Percentiles rank a stretch among this genome's conserved stretches.
phyloP scores from a whole-genome alignment of 2,888 invertebrate genomes.

The Hypena proboscidalis region DNA sequence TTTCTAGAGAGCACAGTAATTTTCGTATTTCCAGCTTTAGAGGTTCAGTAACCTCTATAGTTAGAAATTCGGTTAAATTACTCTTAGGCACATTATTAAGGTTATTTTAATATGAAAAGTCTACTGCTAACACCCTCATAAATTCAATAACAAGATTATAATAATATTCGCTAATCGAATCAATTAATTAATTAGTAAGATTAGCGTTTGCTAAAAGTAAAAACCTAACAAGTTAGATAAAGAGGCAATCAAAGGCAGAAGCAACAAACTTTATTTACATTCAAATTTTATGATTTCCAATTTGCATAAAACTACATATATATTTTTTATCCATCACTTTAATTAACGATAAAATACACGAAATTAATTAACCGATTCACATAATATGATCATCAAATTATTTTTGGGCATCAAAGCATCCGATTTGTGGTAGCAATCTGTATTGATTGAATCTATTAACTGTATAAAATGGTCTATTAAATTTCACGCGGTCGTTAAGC shows the following conservation, averaged over 20 bases:
- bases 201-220: too few relatives aligned
- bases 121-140: too few relatives aligned
- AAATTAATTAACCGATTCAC: conserved; percentile 34
- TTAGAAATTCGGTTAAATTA: too few relatives aligned
- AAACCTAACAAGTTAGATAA: not conserved
- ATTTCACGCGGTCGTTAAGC: conserved; percentile 32
- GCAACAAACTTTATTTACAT: conserved; percentile 2
- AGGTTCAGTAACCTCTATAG: too few relatives aligned
- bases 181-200: too few relatives aligned
- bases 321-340: conserved; percentile 15
- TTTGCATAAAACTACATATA: conserved; percentile 14
- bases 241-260: conserved; percentile 2
- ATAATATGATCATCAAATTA: conserved; percentile 35
- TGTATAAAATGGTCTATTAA: conserved; percentile 25
- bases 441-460: conserved; percentile 28
- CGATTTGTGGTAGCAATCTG: conserved; percentile 36
- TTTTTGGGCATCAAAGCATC: conserved; percentile 33
- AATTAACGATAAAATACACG: conserved; percentile 23
- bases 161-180: too few relatives aligned
- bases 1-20: too few relatives aligned
- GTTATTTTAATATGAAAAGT: too few relatives aligned
- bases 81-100: too few relatives aligned
- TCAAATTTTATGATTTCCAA: conserved; percentile 12
- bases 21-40: too few relatives aligned
- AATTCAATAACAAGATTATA: too few relatives aligned